phyloP scores from a whole-genome alignment of 2,888 invertebrate species.

The Tortricodes alternella region DNA sequence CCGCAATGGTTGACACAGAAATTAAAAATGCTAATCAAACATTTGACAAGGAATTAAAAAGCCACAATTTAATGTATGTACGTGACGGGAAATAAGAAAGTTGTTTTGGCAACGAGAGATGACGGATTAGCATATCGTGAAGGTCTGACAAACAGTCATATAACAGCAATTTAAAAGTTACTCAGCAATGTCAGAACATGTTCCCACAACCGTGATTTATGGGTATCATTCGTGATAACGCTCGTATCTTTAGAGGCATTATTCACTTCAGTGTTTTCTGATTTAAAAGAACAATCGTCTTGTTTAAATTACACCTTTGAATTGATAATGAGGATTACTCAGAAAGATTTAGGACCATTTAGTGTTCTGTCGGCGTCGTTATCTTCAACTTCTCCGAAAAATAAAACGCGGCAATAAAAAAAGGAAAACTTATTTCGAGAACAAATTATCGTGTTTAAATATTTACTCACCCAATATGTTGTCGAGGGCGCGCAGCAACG shows the following conservation, averaged over 20 bases:
- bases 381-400: conserved; percentile 28
- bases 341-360: conserved; percentile 27
- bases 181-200: conserved; percentile 38
- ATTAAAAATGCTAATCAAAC: conserved; percentile 34
- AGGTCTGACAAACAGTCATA: conserved; percentile 57
- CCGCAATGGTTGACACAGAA: conserved; percentile 31
- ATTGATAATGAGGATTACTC: conserved; percentile 29
- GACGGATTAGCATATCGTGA: conserved; percentile 53
- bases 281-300: conserved; percentile 28
- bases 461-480: conserved; percentile 55
- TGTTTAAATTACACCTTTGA: conserved; percentile 30
- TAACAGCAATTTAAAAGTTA: conserved; percentile 28
- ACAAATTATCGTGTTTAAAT: conserved; percentile 58
- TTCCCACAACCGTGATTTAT: conserved; percentile 43
- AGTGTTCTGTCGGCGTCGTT: conserved; percentile 29
- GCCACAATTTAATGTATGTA: conserved; percentile 32
- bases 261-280: conserved; percentile 35
- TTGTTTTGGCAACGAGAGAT: conserved; percentile 60
- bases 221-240: conserved; percentile 30
- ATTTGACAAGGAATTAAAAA: conserved; percentile 40
- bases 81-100: conserved; percentile 44
- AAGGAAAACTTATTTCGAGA: conserved; percentile 44
- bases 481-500: conserved; percentile 47
- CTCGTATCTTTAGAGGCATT: conserved; percentile 28
- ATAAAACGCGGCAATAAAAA: conserved; percentile 32